Evolutionary conservation across 1,140 invertebrate species (phyloP), one percentile per base, ranked within the genome.

Genomic region (Telenomus remus): DNA sequence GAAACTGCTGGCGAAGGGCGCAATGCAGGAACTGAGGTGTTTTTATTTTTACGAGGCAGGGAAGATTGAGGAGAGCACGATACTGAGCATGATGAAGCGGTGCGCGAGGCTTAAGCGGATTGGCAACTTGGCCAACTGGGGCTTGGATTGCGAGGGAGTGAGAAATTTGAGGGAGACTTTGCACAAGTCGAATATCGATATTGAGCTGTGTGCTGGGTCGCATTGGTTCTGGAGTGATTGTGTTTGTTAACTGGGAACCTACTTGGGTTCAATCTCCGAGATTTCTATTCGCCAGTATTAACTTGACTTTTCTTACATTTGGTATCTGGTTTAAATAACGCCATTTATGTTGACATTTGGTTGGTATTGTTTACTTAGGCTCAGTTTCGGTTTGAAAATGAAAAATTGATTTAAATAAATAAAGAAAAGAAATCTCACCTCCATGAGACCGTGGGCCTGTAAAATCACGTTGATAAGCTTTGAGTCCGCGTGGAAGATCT

Each of bases 401-500:
- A n/a, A n/a, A n/a, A n/a, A n/a, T n/a, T n/a, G n/a, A n/a, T n/a
- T n/a, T n/a, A 27, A 27, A 27, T 27, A 27, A 27, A 6, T 1
- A 27, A 27, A 27, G 6, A 27, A 27, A 27, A 27, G 6, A 27
- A 27, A 27, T 27, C 89, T 84, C 37, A 91, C 90, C 86, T 95
- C 94, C 19, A 87, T 88, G 14, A 95, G 86, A 4, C 94, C 94
- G 84, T 95, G 94, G 11, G 93, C 91, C 79, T 93, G 91, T 5
- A 95, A 89, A 46, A 95, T 85, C 72, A 93, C 91, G 70, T 91
- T 90, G 33, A 95, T 88, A 34, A 95, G 88, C 83, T 93, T 95
- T 0, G 94, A 94, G 86, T 95, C 94, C 8, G 94, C 93, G 86
- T 95, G 93, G 60, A 93, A 90, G 77, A 94, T 92, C 84, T 94